Evolutionary conservation across 2,888 invertebrate genomes (phyloP).

Genomic region (Sphaerophoria rueppellii): DNA sequence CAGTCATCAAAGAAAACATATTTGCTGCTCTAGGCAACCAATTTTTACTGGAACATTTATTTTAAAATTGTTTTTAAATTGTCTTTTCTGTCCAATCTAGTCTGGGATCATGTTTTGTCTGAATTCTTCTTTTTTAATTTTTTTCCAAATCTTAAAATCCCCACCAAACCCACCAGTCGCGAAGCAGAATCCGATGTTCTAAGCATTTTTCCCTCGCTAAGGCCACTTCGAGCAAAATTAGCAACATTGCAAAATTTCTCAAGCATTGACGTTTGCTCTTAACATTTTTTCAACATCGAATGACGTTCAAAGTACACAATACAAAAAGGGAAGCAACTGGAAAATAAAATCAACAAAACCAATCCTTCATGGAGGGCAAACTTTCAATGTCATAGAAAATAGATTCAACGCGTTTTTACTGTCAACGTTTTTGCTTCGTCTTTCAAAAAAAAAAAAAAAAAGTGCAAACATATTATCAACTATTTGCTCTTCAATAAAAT

Average conservation of each 20-base stretch:
- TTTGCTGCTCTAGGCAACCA: too few species aligned
- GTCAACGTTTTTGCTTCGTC: neutral
- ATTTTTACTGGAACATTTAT: too few species aligned
- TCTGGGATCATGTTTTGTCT: too few species aligned
- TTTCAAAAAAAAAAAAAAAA: neutral
- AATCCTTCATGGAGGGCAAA: conserved; percentile 53
- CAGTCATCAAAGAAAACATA: too few species aligned
- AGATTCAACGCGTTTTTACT: conserved; percentile 35
- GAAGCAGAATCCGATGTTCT: neutral
- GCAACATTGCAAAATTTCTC: conserved; percentile 17
- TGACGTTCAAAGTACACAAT: neutral
- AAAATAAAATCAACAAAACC: conserved; percentile 13
- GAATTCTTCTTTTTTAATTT: too few species aligned
- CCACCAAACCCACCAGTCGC: too few species aligned
- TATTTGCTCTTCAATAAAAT: conserved; percentile 5
- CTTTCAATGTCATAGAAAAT: conserved; percentile 60
- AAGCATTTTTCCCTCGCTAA: neutral
- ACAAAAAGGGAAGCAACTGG: conserved; percentile 3
- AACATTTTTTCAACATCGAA: conserved; percentile 3
- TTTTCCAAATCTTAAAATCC: too few species aligned
- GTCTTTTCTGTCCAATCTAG: too few species aligned
- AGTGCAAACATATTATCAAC: neutral
- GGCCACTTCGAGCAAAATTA: conserved; percentile 5
- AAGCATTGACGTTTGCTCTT: conserved; percentile 13
- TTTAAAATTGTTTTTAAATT: too few species aligned